Base-by-base conservation (phyloP, 2,113 vertebrate genomes). In the Chitala chitala region DNA sequence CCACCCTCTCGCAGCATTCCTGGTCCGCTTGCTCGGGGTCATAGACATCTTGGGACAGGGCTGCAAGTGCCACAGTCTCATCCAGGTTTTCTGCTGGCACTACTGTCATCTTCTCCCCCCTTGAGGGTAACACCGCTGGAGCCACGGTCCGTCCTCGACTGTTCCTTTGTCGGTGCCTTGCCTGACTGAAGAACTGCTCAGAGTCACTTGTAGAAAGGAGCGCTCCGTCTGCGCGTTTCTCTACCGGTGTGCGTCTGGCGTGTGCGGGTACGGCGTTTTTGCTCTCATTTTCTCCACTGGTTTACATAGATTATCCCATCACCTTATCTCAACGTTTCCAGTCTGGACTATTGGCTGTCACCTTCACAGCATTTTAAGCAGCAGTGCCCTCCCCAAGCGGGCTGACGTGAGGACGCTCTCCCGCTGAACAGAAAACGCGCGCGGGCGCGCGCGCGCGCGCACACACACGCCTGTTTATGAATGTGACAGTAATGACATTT, bases 1-100 rank as follows among this genome's bases (percentile, higher is more conserved):
- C 91, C 86, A 98, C 90, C 46, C 95, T 86, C 88, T 96, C 95
- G 82, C 94, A 95, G 83, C 95, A 96, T 17, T 91, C 90, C 80
- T 89, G 89, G 78, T 86, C 84, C 46, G 59, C 79, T 17, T 78
- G 59, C 77, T 91, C 85, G 10, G 86, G 86, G 61, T 89, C 90
- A 68, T 82, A 85, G 51, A 80, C 88, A 61, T 88, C 90, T 75
- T 89, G 88, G 69, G 86, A 89, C 81, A 88, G 86, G 79, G 86
- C 84, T 76, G 87, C 82, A 83, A 92, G 84, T 63, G 89, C 89
- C 89, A 90, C 88, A 22, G 88, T 90, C 86, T 92, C 91, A 33
- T 92, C 91, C 80, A 88, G 84, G 84, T 91, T 90, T 81, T 92
- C 91, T n/a, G 78, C 89, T 72, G 87, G 81, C 77, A 91, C 90